A percentile compares a stretch with the other conserved stretches of the same genome.
These are phyloP conservation scores for Nanorana parkeri DNA, from an alignment of 2,113 vertebrate genomes.

Conservation along the genomic window DNA sequence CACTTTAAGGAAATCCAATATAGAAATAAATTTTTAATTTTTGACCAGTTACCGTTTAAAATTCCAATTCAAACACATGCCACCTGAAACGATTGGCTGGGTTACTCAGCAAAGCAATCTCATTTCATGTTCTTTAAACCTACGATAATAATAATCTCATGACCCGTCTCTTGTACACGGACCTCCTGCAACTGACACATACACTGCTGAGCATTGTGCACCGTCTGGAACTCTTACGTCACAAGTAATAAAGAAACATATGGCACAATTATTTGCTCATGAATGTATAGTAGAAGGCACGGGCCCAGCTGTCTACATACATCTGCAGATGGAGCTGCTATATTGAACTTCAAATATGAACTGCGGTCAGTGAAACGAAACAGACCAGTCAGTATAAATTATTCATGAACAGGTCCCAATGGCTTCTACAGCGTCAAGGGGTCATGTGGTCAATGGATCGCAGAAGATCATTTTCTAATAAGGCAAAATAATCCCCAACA, in stretches of 20 bases:
- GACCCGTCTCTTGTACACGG: too few relatives aligned
- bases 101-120: too few relatives aligned
- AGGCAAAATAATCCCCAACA: not conserved
- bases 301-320: not conserved
- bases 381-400: not conserved
- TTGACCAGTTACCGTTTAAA: too few relatives aligned
- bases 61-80: too few relatives aligned
- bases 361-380: not conserved
- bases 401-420: not conserved
- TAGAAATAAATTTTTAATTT: too few relatives aligned
- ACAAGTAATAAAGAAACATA: not conserved
- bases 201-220: too few relatives aligned
- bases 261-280: not conserved
- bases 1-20: too few relatives aligned
- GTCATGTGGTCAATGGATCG: not conserved
- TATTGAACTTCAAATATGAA: not conserved
- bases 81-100: too few relatives aligned
- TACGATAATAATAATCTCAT: too few relatives aligned
- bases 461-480: not conserved
- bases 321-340: not conserved
- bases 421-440: not conserved
- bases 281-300: not conserved
- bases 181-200: too few relatives aligned
- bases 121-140: too few relatives aligned
- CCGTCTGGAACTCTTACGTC: too few relatives aligned